A percentile compares a stretch with the other conserved stretches of the same genome.
These are phyloP conservation scores for Dendrolimus kikuchii DNA, from an alignment of 1,140 invertebrate species.

Conservation along the genomic window DNA sequence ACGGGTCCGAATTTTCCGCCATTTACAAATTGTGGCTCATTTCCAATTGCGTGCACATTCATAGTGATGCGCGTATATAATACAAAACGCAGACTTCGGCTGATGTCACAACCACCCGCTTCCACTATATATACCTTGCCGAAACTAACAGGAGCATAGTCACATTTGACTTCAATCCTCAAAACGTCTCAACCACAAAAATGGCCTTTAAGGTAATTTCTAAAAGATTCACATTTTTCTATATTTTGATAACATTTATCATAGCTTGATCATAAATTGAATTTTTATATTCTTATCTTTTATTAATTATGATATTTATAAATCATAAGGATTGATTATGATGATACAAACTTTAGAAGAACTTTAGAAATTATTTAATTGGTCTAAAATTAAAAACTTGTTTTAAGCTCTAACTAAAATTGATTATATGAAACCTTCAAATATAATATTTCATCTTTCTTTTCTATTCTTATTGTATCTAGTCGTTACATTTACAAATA, in stretches of 20 bases:
- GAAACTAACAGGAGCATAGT: constrained; percentile 44
- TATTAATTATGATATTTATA: constrained; percentile 2
- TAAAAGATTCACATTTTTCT: not conserved
- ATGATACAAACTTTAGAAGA: too few species aligned
- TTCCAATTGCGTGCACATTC: constrained; percentile 60
- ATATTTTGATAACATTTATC: constrained; percentile 2
- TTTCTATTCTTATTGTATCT: too few species aligned
- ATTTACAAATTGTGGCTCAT: constrained; percentile 64
- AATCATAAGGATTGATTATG: too few species aligned
- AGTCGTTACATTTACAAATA: too few species aligned
- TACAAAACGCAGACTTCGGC: constrained; percentile 56
- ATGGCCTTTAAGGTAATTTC: constrained; percentile 61
- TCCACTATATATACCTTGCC: constrained; percentile 52
- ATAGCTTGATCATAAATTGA: not conserved
- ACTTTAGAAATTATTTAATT: too few species aligned
- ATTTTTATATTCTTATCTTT: constrained; percentile 6
- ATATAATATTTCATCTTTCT: too few species aligned
- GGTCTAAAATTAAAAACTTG: too few species aligned
- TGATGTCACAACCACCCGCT: constrained; percentile 44
- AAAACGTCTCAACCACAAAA: constrained; percentile 38
- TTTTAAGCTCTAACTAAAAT: too few species aligned
- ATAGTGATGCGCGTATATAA: constrained; percentile 49
- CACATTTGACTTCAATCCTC: constrained; percentile 37
- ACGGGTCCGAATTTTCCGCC: constrained; percentile 53
- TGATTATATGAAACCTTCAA: too few species aligned